Evolutionary conservation across 2,797 vertebrate species (phyloP).

Genomic region (Anomalospiza imberbis): DNA sequence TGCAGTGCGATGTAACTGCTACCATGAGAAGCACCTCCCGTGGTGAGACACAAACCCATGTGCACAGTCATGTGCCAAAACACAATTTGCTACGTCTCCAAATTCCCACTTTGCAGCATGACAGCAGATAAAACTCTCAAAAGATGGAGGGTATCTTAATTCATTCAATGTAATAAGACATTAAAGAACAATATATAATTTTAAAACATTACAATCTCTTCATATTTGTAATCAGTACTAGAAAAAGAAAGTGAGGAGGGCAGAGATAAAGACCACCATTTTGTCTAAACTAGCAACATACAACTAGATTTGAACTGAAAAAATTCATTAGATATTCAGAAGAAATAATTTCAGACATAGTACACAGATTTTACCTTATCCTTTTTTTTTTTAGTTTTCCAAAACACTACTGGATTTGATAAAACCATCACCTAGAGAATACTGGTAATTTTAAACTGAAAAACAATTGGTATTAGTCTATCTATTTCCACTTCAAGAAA

Average conservation of each 20-base stretch:
- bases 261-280: neutral
- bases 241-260: neutral
- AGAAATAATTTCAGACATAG: neutral
- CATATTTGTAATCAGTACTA: neutral
- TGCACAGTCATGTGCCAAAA: neutral
- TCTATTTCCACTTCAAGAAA: neutral
- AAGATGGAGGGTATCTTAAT: neutral
- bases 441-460: neutral
- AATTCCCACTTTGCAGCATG: neutral
- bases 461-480: neutral
- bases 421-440: neutral
- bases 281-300: neutral
- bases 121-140: neutral
- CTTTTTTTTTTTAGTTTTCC: neutral
- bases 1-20: neutral
- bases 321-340: neutral
- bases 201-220: neutral
- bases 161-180: neutral
- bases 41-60: accelerated
- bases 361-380: neutral
- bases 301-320: neutral
- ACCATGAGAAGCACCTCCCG: neutral
- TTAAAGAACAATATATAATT: neutral
- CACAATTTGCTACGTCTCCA: neutral
- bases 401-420: neutral